Evolutionary conservation across 2,113 vertebrate genomes (phyloP).

Genomic region (Megatriorchis doriae): DNA sequence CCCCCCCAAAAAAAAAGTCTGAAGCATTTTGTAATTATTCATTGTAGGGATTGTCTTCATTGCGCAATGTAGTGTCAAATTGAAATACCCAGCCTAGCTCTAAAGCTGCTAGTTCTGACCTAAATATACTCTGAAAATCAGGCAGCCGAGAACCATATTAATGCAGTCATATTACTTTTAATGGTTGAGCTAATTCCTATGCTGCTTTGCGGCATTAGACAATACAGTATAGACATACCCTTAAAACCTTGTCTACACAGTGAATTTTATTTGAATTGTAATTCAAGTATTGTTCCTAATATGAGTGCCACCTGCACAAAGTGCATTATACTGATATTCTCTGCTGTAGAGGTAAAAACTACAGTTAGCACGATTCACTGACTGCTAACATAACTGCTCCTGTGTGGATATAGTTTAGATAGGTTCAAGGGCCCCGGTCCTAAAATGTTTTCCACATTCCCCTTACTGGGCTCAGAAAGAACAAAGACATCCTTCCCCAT

Average conservation of each 20-base stretch:
- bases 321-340: neutral
- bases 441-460: neutral
- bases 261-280: neutral
- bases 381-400: neutral
- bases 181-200: neutral
- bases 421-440: neutral
- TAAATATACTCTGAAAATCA: neutral
- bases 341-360: neutral
- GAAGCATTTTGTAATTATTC: slow-evolving; percentile 7
- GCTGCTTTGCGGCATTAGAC: neutral
- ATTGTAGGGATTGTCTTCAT: neutral
- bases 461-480: neutral
- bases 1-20: neutral
- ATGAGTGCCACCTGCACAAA: neutral
- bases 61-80: neutral
- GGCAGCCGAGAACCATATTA: neutral
- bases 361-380: neutral
- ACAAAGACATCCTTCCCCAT: neutral
- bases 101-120: neutral
- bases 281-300: neutral
- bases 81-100: neutral
- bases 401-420: neutral
- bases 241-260: neutral
- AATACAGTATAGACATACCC: neutral
- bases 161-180: neutral